phyloP scores from a whole-genome alignment of 2,888 invertebrate species.

The Macrosiphum euphorbiae region DNA sequence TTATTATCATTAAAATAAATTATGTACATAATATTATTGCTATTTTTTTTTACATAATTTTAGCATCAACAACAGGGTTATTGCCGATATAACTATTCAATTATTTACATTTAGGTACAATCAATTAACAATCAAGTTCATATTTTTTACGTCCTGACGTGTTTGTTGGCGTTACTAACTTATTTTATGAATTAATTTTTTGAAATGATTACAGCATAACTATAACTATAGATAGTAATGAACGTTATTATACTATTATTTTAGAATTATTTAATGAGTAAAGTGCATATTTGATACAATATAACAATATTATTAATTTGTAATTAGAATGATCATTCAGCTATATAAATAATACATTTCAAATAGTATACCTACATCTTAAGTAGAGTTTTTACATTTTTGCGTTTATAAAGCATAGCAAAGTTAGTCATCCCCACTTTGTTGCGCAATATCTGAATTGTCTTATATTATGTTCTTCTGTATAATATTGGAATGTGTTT shows the following conservation, averaged over 20 bases:
- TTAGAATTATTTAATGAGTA: background rate
- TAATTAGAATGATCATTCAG: background rate
- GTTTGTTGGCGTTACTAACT: background rate
- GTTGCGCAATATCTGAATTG: no score
- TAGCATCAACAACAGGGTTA: background rate
- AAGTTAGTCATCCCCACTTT: no score
- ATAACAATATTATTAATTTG: background rate
- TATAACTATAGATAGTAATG: background rate
- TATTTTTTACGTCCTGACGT: background rate
- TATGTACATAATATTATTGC: background rate
- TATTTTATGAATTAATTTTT: background rate
- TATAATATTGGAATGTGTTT: no score
- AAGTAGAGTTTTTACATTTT: background rate
- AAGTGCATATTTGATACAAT: background rate
- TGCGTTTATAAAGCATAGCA: no score
- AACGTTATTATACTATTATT: background rate
- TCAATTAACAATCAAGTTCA: background rate
- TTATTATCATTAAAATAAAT: background rate
- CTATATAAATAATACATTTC: background rate
- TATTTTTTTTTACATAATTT: background rate
- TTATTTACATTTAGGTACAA: background rate
- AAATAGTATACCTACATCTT: background rate
- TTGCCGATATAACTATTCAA: background rate
- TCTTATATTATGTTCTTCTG: no score
- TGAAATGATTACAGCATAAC: background rate